Conservation (phyloP, 2,113 vertebrate genomes). For the Hydrochoerus hydrochaeris region DNA sequence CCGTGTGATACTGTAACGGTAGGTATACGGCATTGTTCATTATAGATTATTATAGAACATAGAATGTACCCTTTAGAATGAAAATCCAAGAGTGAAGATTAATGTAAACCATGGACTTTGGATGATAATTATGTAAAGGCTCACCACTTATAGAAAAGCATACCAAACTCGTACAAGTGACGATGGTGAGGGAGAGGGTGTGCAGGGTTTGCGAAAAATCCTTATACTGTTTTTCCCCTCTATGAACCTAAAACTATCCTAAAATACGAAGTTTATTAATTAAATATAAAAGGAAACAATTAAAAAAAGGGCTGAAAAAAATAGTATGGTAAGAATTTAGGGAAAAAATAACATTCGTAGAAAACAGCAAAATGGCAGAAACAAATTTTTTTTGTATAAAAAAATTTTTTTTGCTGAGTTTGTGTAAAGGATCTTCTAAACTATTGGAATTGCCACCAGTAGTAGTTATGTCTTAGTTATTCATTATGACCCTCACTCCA, state of each 20-base stretch:
- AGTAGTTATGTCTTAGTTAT: not conserved
- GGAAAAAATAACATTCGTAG: not conserved
- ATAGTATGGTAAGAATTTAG: not conserved
- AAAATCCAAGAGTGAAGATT: not conserved
- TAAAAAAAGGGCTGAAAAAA: not conserved
- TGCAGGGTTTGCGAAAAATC: not conserved
- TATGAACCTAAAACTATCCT: not conserved
- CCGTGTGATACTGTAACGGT: not conserved
- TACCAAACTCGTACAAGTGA: not conserved
- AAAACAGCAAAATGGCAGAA: conserved; percentile 31
- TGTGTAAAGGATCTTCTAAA: not conserved
- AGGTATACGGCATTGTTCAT: too few species aligned
- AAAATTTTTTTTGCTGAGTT: not conserved
- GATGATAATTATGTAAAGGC: not conserved
- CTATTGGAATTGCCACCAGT: not conserved
- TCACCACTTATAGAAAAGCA: not conserved
- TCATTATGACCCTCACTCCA: not conserved
- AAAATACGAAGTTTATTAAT: not conserved
- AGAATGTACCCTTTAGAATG: too few species aligned
- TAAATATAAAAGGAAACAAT: not conserved
- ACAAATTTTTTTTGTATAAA: not conserved
- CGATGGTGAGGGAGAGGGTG: not conserved
- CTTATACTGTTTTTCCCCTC: not conserved
- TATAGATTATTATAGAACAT: not conserved
- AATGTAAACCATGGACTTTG: not conserved